Evolutionary conservation across 2,888 invertebrate species (phyloP).

Genomic region (Idaea aversata): DNA sequence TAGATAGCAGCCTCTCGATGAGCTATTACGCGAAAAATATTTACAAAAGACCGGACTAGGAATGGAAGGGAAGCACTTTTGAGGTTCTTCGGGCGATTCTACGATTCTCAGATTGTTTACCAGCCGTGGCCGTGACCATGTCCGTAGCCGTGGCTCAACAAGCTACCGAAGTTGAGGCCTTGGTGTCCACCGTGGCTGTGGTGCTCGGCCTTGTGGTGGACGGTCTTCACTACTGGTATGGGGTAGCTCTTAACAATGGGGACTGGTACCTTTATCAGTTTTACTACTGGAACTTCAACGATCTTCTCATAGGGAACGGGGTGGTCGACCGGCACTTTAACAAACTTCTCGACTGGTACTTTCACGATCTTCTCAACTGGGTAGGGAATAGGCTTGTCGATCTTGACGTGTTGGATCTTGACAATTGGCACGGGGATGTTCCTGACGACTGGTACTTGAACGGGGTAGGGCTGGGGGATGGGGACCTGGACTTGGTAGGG

Average conservation of each 20-base stretch:
- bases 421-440: slow-evolving; percentile 79
- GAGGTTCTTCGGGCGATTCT: slow-evolving; percentile 27
- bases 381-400: slow-evolving; percentile 81
- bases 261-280: slow-evolving; percentile 70
- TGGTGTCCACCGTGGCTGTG: slow-evolving; percentile 27
- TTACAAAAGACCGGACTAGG: slow-evolving; percentile 67
- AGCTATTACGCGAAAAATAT: slow-evolving; percentile 66
- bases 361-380: slow-evolving; percentile 81
- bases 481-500: slow-evolving; percentile 77
- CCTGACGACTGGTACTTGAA: slow-evolving; percentile 76
- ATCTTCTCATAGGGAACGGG: slow-evolving; percentile 77
- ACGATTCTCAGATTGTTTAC: slow-evolving; percentile 22
- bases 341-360: slow-evolving; percentile 78
- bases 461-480: slow-evolving; percentile 81
- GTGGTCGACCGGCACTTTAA: slow-evolving; percentile 76
- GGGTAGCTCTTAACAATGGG: slow-evolving; percentile 67
- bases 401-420: slow-evolving; percentile 75
- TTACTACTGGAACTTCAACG: slow-evolving; percentile 77
- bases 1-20: slow-evolving; percentile 77
- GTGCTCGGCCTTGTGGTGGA: slow-evolving; percentile 64
- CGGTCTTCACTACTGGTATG: slow-evolving; percentile 68
- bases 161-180: slow-evolving; percentile 28
- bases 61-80: slow-evolving; percentile 37
- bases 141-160: slow-evolving; percentile 26
- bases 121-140: slow-evolving; percentile 35